Evolutionary conservation across 2,113 vertebrate species (phyloP).

Genomic region (Tachysurus vachellii): DNA sequence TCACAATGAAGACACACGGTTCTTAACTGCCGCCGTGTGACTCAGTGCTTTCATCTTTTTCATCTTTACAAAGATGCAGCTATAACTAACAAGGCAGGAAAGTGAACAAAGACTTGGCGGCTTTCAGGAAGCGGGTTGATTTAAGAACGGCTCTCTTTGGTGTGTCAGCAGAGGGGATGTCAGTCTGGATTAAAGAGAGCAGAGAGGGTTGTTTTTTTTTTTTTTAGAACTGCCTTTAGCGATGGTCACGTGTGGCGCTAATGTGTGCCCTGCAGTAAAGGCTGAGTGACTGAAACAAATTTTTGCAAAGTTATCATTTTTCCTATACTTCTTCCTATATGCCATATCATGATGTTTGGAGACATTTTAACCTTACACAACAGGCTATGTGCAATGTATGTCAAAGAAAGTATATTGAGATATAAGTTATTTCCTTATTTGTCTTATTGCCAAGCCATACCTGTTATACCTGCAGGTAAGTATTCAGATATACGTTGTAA

Average conservation of each 20-base stretch:
- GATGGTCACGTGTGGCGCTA: background rate
- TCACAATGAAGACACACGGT: slow-evolving; percentile 24
- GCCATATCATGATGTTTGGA: background rate
- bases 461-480: background rate
- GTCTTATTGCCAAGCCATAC: background rate
- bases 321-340: background rate
- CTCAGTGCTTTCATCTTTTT: slow-evolving; percentile 45
- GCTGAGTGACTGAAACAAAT: background rate
- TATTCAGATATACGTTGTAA: background rate
- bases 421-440: background rate
- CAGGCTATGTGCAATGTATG: background rate
- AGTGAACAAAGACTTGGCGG: slow-evolving; percentile 38
- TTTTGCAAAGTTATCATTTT: background rate
- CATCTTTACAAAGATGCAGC: slow-evolving; percentile 38
- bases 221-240: background rate
- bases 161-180: slow-evolving; percentile 33
- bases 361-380: background rate
- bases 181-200: slow-evolving; percentile 15
- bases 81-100: slow-evolving; percentile 45
- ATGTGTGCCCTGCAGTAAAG: background rate
- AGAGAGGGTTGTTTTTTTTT: background rate
- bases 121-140: slow-evolving; percentile 22
- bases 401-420: background rate
- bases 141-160: slow-evolving; percentile 42
- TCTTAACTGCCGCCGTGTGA: slow-evolving; percentile 33